Evolutionary conservation across 2,113 vertebrate genomes (phyloP), one percentile per base, ranked within the genome.

Genomic region (Grammomys dolichurus): DNA sequence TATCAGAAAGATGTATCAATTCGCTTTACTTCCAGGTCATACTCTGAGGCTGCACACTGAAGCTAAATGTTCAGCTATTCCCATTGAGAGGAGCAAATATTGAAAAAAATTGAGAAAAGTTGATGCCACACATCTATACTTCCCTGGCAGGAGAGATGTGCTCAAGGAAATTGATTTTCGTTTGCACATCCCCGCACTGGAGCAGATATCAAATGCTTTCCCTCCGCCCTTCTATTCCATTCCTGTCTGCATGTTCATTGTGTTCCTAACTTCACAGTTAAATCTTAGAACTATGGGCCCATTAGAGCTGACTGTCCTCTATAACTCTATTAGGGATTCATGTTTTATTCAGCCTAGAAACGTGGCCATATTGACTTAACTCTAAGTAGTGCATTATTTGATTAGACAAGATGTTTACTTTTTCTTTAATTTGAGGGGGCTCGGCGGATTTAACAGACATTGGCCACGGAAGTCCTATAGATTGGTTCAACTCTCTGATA

Each of bases 301-400:
- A 33, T 85, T 97, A 96, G 89, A 72, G 67, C 33, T 46, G 90
- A 80, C 89, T 97, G 95, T 91, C 96, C 85, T 77, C 82, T 97
- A 96, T 43, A 97, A 97, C 95, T 95, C 95, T 91, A 19, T 87
- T 96, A 96, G 95, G 88, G n/a, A 56, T 93, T 96, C 96, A 63
- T 96, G 97, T 98, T 98, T 97, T 95, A 94, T 97, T 98, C 98
- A 97, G 92, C 81, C 94, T 56, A 60, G 54, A 94, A 95, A 89
- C 67, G 56, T 26, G 85, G 93, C 70, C 54, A 89, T 97, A 97
- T 93, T 89, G 98, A 98, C 97, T 97, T 56, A 70, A 85, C 93
- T 92, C 8, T 89, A 95, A 97, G 95, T 31, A 89, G 63, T 40
- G 56, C 86, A 54, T 86, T 85, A 89, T 95, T 76, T 1, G 56